These are phyloP conservation scores for Anguilla rostrata DNA, from an alignment of 2,113 vertebrate genomes.

Conservation along the genomic window DNA sequence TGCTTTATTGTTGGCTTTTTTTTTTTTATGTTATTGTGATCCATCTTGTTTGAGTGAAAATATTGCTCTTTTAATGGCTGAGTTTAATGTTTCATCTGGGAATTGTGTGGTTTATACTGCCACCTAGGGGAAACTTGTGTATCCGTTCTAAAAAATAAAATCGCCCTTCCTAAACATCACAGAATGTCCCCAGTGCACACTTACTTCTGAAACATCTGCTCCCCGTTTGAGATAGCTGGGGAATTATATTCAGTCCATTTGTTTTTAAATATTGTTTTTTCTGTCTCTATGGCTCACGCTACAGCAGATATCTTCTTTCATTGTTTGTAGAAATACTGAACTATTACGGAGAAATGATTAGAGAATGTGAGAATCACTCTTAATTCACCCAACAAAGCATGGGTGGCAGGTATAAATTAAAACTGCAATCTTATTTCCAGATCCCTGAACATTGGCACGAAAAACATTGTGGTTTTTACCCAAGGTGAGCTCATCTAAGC, in stretches of 20 bases:
- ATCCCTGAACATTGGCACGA: too few species aligned
- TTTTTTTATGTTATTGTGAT: background rate
- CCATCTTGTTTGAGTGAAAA: slow-evolving; percentile 1
- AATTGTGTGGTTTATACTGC: slow-evolving; percentile 52
- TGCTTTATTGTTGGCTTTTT: background rate
- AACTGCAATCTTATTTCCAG: too few species aligned
- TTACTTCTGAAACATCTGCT: background rate
- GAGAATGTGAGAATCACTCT: too few species aligned
- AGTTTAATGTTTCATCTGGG: background rate
- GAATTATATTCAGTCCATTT: background rate
- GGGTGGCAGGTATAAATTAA: too few species aligned
- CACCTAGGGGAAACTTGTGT: slow-evolving; percentile 60
- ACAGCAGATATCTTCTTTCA: background rate
- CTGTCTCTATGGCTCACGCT: background rate
- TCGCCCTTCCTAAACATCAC: background rate
- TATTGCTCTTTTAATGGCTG: background rate
- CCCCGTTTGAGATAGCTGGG: background rate
- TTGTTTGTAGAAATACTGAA: background rate
- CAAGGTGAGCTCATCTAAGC: too few species aligned
- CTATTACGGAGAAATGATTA: background rate
- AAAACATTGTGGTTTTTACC: background rate
- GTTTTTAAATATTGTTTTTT: background rate
- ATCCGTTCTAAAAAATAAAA: background rate
- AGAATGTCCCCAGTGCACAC: too few species aligned
- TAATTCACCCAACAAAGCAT: too few species aligned